Percentiles rank a stretch among this genome's conserved stretches.
Conservation (phyloP, 2,797 vertebrate genomes). For the Trachops cirrhosus region DNA sequence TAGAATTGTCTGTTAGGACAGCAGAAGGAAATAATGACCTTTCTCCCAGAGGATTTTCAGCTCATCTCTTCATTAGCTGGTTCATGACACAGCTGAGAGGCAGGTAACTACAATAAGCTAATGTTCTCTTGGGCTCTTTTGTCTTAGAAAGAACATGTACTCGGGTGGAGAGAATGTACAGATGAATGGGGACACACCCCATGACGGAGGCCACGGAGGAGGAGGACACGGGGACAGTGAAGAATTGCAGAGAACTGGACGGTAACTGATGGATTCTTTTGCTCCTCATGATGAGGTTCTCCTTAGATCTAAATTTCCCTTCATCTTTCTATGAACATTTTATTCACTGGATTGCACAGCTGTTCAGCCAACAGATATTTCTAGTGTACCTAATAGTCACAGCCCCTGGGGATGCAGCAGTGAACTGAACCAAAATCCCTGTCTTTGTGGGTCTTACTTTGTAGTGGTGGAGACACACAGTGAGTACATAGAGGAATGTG, state of each 20-base stretch:
- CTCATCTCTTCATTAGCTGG: not conserved
- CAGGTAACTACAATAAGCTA: not conserved
- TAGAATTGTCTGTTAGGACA: not conserved
- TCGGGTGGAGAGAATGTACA: conserved; percentile 92
- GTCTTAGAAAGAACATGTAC: conserved; percentile 95
- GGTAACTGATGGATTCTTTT: conserved; percentile 79
- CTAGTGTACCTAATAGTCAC: not conserved
- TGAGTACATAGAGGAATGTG: not conserved
- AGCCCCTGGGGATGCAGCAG: not conserved
- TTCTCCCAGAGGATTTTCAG: not conserved
- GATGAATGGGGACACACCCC: conserved; percentile 95
- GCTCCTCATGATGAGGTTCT: not conserved
- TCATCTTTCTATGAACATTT: conserved; percentile 11
- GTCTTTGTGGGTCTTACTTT: not conserved
- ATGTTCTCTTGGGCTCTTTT: not conserved
- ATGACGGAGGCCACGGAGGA: conserved; percentile 89
- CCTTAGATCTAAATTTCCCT: not conserved
- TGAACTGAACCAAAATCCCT: not conserved
- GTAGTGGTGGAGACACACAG: not conserved
- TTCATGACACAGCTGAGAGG: not conserved
- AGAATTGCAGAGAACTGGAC: conserved; percentile 93
- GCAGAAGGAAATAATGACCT: not conserved
- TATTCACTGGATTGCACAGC: not conserved
- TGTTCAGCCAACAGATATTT: not conserved
- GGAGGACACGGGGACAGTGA: conserved; percentile 90